Conservation (phyloP, 2,797 vertebrate genomes). For the Helicolenus hilgendorfi region DNA sequence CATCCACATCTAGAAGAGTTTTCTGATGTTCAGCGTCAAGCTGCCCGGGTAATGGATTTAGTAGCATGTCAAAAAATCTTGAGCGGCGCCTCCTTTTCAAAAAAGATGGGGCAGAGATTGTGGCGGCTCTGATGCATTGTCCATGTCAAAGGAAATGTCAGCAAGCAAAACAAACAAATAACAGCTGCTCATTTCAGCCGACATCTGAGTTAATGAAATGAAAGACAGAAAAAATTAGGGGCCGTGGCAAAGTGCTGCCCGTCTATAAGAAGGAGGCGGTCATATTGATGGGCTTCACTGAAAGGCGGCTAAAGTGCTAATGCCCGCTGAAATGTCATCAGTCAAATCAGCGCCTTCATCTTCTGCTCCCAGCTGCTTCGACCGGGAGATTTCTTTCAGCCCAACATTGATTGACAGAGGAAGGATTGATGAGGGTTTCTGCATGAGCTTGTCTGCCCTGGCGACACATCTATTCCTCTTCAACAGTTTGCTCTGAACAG, state of each 20-base stretch:
- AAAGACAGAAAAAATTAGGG: constrained; percentile 61
- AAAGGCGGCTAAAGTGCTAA: constrained; percentile 73
- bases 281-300: constrained; percentile 74
- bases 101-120: constrained; percentile 52
- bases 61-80: constrained; percentile 35
- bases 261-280: constrained; percentile 48
- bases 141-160: constrained; percentile 78
- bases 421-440: constrained; percentile 73
- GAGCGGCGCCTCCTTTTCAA: constrained; percentile 27
- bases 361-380: constrained; percentile 47
- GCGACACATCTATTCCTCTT: constrained; percentile 66
- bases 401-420: constrained; percentile 81
- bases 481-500: constrained; percentile 55
- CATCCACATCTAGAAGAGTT: neutral
- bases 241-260: constrained; percentile 36
- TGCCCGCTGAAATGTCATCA: constrained; percentile 85
- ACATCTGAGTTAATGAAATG: constrained; percentile 85
- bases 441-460: constrained; percentile 42
- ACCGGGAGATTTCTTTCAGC: constrained; percentile 56
- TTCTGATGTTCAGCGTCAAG: constrained; percentile 30
- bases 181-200: constrained; percentile 64
- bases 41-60: constrained; percentile 45
- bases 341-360: constrained; percentile 83
- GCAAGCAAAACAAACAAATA: constrained; percentile 68
- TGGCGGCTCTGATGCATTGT: constrained; percentile 67